phyloP scores from a whole-genome alignment of 2,888 invertebrate species.

The Meteorus colon region DNA sequence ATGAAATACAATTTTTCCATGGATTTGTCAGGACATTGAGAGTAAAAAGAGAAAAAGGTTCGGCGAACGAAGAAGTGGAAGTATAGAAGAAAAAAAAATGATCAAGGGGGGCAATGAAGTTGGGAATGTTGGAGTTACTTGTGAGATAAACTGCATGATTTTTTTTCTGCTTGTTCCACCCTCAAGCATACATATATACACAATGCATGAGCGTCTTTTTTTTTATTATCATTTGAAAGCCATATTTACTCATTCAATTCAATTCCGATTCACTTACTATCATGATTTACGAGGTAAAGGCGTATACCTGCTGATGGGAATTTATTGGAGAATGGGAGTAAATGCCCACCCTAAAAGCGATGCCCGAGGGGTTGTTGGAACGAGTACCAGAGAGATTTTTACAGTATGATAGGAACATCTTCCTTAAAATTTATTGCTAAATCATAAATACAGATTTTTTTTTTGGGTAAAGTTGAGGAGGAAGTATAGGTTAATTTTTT shows the following conservation, averaged over 20 bases:
- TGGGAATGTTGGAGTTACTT: constrained; percentile 18
- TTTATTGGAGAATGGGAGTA: constrained; percentile 65
- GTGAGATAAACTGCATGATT: constrained; percentile 26
- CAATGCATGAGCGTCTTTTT: constrained; percentile 15
- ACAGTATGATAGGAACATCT: constrained; percentile 28
- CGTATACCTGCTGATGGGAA: constrained; percentile 68
- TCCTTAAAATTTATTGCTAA: constrained; percentile 42
- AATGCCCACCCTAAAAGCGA: constrained; percentile 59
- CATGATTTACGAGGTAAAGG: constrained; percentile 63
- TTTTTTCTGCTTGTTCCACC: neutral
- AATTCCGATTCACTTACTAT: constrained; percentile 70
- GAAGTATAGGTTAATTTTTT: constrained; percentile 5
- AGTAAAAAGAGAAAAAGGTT: neutral
- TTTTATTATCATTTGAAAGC: constrained; percentile 64
- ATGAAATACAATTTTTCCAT: constrained; percentile 33
- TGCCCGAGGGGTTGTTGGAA: constrained; percentile 43
- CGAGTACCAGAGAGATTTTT: constrained; percentile 37
- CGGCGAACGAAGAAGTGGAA: neutral
- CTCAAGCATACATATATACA: neutral
- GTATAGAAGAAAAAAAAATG: constrained; percentile 3
- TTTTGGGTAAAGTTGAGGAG: neutral
- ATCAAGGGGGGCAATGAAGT: constrained; percentile 21
- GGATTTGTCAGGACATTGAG: neutral
- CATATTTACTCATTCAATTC: constrained; percentile 73
- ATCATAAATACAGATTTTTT: constrained; percentile 39